Base-by-base conservation (phyloP, 2,113 vertebrate species). In the Hymenochirus boettgeri region DNA sequence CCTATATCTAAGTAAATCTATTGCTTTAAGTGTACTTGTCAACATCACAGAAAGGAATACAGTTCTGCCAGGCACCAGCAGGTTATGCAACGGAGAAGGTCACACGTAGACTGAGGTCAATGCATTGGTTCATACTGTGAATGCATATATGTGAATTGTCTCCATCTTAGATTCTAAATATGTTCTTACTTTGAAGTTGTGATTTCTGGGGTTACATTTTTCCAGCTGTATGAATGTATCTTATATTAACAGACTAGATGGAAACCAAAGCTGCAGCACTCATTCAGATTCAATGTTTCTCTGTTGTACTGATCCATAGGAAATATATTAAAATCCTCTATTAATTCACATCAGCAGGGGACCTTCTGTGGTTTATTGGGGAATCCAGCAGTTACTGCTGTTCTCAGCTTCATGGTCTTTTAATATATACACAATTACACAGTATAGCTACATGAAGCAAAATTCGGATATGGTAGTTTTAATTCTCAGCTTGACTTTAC, bases 361-460 rank as follows among this genome's bases (percentile, higher is more conserved):
- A 18, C 56, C 26, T 46, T 21, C 7, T 4, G 62, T 33, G 53
- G 39, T 31, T 47, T n/a, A 23, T 46, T 17, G 23, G 18, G 26
- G 25, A 15, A 46, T 46, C 62, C 42, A 33, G 7, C 31, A 26
- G 42, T 42, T 35, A 65, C 48, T 48, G 15, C 53, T 65, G 62
- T 56, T 57, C 35, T 46, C 37, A 57, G 53, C 26, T 25, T 45
- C 39, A 46, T 33, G 19, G 56, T 47, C 52, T 25, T 65, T 57
- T 64, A 56, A 55, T 64, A 45, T 26, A 27, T 45, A 45, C 22
- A 45, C 61, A 54, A 50, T 63, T 63, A 56, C 37, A 56, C 33
- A 46, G 50, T 27, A 13, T 56, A 46, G 37, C 13, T 65, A 48
- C 52, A 65, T 57, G 52, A 57, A 29, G 35, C 62, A 33, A 48